These are phyloP conservation scores for Dynastes tityus DNA, from an alignment of 2,888 invertebrate species.

Conservation along the genomic window DNA sequence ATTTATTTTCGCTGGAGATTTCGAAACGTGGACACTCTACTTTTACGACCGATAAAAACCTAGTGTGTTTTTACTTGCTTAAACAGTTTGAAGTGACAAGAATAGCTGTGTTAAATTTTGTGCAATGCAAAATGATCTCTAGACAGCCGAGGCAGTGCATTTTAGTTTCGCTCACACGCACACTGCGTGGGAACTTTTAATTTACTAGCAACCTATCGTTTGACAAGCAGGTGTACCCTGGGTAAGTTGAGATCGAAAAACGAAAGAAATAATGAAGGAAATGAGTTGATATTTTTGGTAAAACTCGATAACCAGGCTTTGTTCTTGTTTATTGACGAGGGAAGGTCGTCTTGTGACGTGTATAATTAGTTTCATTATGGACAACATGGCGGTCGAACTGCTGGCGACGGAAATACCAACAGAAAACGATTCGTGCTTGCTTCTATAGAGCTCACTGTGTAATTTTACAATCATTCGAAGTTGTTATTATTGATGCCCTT, in stretches of 20 bases:
- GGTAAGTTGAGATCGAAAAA: constrained; percentile 12
- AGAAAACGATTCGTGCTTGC: constrained; percentile 22
- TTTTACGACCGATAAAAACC: constrained; percentile 9
- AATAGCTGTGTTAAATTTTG: constrained; percentile 49
- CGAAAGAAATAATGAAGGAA: not conserved
- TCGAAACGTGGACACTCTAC: not conserved
- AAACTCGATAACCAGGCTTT: constrained; percentile 33
- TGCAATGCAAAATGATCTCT: constrained; percentile 38
- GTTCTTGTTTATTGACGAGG: constrained; percentile 48
- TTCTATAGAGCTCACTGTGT: constrained; percentile 11
- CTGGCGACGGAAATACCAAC: constrained; percentile 56
- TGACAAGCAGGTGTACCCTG: constrained; percentile 13
- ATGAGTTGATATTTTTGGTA: not conserved
- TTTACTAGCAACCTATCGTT: not conserved
- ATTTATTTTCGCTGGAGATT: too few species aligned
- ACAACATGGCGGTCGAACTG: constrained; percentile 56
- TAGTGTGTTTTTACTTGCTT: constrained; percentile 12
- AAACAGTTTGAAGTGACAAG: constrained; percentile 37
- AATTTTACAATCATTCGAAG: constrained; percentile 17
- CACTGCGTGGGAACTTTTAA: constrained; percentile 5
- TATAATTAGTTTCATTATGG: constrained; percentile 58
- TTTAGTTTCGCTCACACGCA: constrained; percentile 2
- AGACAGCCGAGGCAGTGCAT: constrained; percentile 28
- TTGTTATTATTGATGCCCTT: not conserved
- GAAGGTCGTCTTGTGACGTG: constrained; percentile 55